Percentiles rank a stretch among this genome's conserved stretches.
These are phyloP conservation scores for Centruroides sculpturatus DNA, from an alignment of 1,140 invertebrate species.

Conservation along the genomic window DNA sequence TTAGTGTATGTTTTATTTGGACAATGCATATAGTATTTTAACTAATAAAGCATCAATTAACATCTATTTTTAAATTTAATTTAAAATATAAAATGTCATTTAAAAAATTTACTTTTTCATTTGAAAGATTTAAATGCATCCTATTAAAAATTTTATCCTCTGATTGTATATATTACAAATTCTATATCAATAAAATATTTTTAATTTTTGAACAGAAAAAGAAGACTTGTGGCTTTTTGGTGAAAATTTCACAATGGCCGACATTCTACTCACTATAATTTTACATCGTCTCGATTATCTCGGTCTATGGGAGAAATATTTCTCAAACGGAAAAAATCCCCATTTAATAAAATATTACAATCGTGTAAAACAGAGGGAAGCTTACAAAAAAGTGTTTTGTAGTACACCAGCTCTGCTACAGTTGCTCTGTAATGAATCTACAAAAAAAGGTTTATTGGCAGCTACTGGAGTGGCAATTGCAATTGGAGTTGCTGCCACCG, in stretches of 20 bases:
- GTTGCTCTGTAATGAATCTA: neutral
- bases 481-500: constrained; percentile 2
- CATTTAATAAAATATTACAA: constrained; percentile 46
- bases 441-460: constrained; percentile 2
- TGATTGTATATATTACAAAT: no score
- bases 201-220: constrained; percentile 21
- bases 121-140: no score
- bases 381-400: constrained; percentile 32
- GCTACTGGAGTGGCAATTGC: constrained; percentile 2
- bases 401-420: neutral
- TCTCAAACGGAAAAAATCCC: constrained; percentile 43
- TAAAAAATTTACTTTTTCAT: no score
- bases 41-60: no score
- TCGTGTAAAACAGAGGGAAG: constrained; percentile 42
- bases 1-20: no score
- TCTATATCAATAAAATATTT: no score
- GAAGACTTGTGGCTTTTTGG: constrained; percentile 50
- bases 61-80: no score
- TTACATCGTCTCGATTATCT: constrained; percentile 50
- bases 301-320: constrained; percentile 50
- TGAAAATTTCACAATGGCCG: constrained; percentile 51
- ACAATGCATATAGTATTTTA: no score
- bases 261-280: constrained; percentile 52
- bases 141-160: no score
- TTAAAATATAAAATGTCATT: no score